Base-by-base conservation (phyloP, 2,113 vertebrate genomes). In the Mobula birostris region DNA sequence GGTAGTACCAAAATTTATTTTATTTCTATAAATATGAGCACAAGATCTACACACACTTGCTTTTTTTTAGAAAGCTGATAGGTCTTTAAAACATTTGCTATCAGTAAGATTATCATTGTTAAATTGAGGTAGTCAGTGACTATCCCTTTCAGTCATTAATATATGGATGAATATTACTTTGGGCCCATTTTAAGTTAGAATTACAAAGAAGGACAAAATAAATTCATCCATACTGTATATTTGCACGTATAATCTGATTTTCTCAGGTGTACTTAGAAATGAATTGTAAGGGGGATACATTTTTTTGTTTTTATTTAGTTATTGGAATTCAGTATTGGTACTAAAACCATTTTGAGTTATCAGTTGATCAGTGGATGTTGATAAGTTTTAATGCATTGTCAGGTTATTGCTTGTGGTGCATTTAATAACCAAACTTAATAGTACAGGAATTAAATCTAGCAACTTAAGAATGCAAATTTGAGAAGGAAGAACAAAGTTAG, bases 1-100 rank as follows among this genome's bases (percentile, higher is more conserved):
- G 99, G 99, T 99, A 98, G 98, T 98, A 97, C 96, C 98, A 96
- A 56, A 32, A 66, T 76, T 76, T 56, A 68, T 72, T 74, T 79
- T 97, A 97, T 95, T 97, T 97, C 96, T 97, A 95, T 95, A 80
- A 94, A 96, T 92, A 72, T 21, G 32, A 93, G 90, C 90, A 93
- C 90, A 48, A 74, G 68, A 93, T 74, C 90, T 93, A 40, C 90
- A 74, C 66, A 24, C 68, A 74, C 36, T 74, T 48, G 9, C 68
- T 61, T 92, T 74, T 74, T 48, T 12, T 72, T 40, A 93, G 32
- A 93, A 93, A 93, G 68, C 66, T 72, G 36, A 48, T 93, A 93
- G 66, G 32, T 70, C 90, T 74, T 93, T 70, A 92, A 92, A 92
- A 92, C 19, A 72, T 40, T 72, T 74, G 36, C 90, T 93, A 68